Evolutionary conservation across 2,113 vertebrate species (phyloP), one percentile per base, ranked within the genome.

Genomic region (Antechinus stuartii): DNA sequence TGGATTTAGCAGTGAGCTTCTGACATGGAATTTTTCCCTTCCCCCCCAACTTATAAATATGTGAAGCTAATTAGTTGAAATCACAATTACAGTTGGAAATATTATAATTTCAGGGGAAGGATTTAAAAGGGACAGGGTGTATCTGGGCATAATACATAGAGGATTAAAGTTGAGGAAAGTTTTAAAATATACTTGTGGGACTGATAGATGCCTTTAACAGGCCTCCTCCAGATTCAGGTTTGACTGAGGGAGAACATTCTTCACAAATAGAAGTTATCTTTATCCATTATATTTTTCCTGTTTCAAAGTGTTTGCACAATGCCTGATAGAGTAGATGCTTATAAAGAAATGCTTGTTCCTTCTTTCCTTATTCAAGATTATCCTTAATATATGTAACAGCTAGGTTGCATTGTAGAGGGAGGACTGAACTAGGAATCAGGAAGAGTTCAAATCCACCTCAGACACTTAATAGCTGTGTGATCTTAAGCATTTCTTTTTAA

Each of bases 131-230:
- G 14, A 89, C 2, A 54, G 50, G 7, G 50, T 50, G 12, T 35
- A 95, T 94, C 35, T 84, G 53, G 76, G 2, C 19, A 57, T 95
- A 84, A 95, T 90, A 93, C 92, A n/a, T 84, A 95, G 76, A 90
- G 9, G 0, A 89, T 90, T 96, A 49, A 93, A 92, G 61, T 95
- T 91, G 93, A 94, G n/a, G 90, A 95, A 93, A 89, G 7, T 0
- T 90, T 91, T 94, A 46, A 93, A 93, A 2, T 10, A 27, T 30
- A 46, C 30, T 91, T 94, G 56, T 84, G 91, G 76, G 8, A 52
- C 54, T 92, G 89, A 5, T 89, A 42, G 9, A 55, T 46, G 25
- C 54, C 68, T 1, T 90, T 76, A 90, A 61, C 8, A 61, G 23
- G 0, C 91, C 42, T 84, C 19, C 9, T 56, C 7, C 46, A n/a